Evolutionary conservation across 2,888 invertebrate genomes (phyloP), one percentile per base, ranked within the genome.

Genomic region (Anaspis maculata): DNA sequence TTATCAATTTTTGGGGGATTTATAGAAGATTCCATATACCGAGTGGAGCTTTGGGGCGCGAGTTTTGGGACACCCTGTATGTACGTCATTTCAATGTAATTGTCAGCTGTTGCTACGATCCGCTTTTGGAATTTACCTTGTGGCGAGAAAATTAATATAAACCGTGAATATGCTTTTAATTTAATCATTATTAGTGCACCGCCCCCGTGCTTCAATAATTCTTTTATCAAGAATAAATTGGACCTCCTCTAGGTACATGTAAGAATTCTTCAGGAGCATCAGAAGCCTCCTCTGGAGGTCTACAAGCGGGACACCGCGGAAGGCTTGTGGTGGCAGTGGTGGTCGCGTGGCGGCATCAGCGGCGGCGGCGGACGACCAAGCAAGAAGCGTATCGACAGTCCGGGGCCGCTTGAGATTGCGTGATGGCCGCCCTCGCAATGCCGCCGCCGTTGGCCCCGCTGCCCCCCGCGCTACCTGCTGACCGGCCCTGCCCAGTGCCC

Each of bases 401-500:
- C 39, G 32, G n/a, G 45, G 47, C 45, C 44, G 64, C 61, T 62
- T 62, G 63, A 64, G 64, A 63, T 64, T 65, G 62, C 63, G 63
- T 64, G 63, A 63, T 62, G 63, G 63, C 62, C 57, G 56, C 50
- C 53, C 54, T 52, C 36, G 40, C 40, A 37, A 33, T 36, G 25
- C 36, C 30, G 54, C 33, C 50, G 53, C 52, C 48, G 49, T 51
- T 57, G 59, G 54, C 48, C 50, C 53, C 52, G 52, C 50, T 48
- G 57, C 55, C 50, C n/a, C 52, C 48, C 48, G 49, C 48, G 49
- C 58, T 53, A 60, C 60, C 61, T 59, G 60, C 55, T 56, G 60
- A 57, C 62, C 66, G 64, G 64, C 63, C 64, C 62, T 64, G 65
- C 65, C 66, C 67, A 66, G 62, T 63, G 66, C 64, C 66, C 63